A percentile compares a stretch with the other conserved stretches of the same genome.
phyloP scores from a whole-genome alignment of 2,797 vertebrate species.

The Sarcoramphus papa region DNA sequence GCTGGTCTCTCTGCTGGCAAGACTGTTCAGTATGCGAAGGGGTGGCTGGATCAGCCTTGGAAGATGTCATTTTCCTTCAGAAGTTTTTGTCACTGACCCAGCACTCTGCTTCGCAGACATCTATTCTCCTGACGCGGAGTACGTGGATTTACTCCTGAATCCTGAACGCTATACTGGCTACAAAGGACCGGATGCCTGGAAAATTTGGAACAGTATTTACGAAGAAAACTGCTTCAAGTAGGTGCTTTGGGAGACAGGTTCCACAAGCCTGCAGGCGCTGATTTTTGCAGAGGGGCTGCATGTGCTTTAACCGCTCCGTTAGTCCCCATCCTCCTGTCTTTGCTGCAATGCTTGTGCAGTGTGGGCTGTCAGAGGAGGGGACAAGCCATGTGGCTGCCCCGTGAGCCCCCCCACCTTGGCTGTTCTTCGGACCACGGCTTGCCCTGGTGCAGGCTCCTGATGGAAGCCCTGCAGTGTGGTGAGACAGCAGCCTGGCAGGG shows the following conservation, averaged over 20 bases:
- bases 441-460: background rate
- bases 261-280: background rate
- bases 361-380: background rate
- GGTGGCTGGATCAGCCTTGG: background rate
- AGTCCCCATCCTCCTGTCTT: background rate
- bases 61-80: background rate
- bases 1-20: background rate
- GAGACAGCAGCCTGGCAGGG: background rate
- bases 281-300: background rate
- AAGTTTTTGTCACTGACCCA: background rate
- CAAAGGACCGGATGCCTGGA: conserved; percentile 78
- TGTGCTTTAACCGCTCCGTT: background rate
- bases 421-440: background rate
- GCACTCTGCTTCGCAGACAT: conserved; percentile 61
- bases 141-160: conserved; percentile 77
- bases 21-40: background rate
- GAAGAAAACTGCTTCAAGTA: conserved; percentile 85
- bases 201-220: conserved; percentile 81
- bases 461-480: background rate
- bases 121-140: conserved; percentile 76
- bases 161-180: conserved; percentile 81
- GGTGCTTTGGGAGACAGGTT: background rate
- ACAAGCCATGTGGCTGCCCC: background rate
- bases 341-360: background rate
- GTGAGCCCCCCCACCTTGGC: too few relatives aligned